Evolutionary conservation across 2,888 invertebrate species (phyloP).

Genomic region (Synergus japonicus): DNA sequence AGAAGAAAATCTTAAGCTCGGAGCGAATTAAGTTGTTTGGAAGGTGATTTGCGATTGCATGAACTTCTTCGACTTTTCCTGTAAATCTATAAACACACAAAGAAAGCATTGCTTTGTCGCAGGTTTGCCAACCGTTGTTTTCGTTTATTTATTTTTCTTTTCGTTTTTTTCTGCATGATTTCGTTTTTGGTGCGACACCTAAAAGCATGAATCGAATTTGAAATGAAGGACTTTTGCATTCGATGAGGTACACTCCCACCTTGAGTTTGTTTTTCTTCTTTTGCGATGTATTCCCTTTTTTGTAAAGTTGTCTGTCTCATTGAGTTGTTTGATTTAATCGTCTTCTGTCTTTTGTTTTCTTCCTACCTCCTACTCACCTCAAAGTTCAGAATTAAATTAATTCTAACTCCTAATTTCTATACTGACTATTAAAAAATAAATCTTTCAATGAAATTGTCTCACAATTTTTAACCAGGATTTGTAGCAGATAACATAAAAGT

Average conservation of each 20-base stretch:
- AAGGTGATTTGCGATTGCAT: slow-evolving; percentile 4
- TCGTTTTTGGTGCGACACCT: slow-evolving; percentile 36
- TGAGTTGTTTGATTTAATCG: slow-evolving; percentile 45
- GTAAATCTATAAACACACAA: background rate
- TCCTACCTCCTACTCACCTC: slow-evolving; percentile 24
- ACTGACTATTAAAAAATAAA: background rate
- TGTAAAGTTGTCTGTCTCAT: slow-evolving; percentile 50
- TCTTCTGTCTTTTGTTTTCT: slow-evolving; percentile 41
- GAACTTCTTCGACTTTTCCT: background rate
- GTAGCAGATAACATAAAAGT: background rate
- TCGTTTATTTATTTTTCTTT: slow-evolving; percentile 48
- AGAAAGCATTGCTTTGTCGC: background rate
- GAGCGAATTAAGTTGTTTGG: background rate
- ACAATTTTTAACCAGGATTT: background rate
- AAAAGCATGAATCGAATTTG: slow-evolving; percentile 45
- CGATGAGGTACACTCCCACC: slow-evolving; percentile 63
- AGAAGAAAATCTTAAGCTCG: background rate
- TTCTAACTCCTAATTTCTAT: background rate
- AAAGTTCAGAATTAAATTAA: slow-evolving; percentile 26
- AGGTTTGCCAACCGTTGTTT: background rate
- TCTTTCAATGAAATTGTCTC: background rate
- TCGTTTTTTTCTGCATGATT: slow-evolving; percentile 59
- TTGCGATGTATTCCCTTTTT: slow-evolving; percentile 64
- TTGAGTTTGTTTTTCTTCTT: slow-evolving; percentile 69
- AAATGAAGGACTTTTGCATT: slow-evolving; percentile 61